A percentile compares a stretch with the other conserved stretches of the same genome.
These are phyloP conservation scores for Erpetoichthys calabaricus DNA, from an alignment of 2,797 vertebrate species.

Conservation along the genomic window DNA sequence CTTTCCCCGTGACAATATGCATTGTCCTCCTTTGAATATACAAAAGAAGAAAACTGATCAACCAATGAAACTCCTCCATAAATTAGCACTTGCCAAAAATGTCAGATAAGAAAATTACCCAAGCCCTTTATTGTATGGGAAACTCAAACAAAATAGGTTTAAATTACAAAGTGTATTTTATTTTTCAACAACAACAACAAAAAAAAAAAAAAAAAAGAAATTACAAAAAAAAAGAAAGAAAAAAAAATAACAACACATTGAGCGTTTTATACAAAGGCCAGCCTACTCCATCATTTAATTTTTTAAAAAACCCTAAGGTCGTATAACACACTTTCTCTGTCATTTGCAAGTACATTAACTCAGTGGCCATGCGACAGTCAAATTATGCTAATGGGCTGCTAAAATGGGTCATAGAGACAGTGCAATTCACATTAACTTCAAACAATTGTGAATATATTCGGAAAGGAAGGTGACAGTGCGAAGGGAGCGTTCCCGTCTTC, in stretches of 20 bases:
- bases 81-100: not conserved
- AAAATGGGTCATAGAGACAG: slow-evolving; percentile 74
- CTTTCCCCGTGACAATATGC: slow-evolving; percentile 2
- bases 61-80: not conserved
- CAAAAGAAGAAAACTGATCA: not conserved
- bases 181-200: slow-evolving; percentile 5
- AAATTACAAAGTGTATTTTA: slow-evolving; percentile 6
- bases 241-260: slow-evolving; percentile 26
- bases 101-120: slow-evolving; percentile 7
- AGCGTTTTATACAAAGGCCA: slow-evolving; percentile 56
- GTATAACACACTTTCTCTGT: slow-evolving; percentile 72
- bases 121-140: slow-evolving; percentile 9
- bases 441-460: slow-evolving; percentile 48
- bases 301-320: slow-evolving; percentile 68
- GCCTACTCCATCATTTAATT: slow-evolving; percentile 66
- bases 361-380: slow-evolving; percentile 61
- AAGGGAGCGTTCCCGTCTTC: slow-evolving; percentile 41
- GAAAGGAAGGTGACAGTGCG: slow-evolving; percentile 47
- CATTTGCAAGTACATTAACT: slow-evolving; percentile 82
- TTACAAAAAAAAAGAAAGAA: slow-evolving; percentile 4
- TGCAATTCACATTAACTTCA: slow-evolving; percentile 59
- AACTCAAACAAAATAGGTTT: slow-evolving; percentile 7
- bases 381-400: slow-evolving; percentile 81
- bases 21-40: not conserved
- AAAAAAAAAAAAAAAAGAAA: not conserved